Evolutionary conservation across 2,797 vertebrate species (phyloP), one percentile per base, ranked within the genome.

Genomic region (Fratercula arctica): DNA sequence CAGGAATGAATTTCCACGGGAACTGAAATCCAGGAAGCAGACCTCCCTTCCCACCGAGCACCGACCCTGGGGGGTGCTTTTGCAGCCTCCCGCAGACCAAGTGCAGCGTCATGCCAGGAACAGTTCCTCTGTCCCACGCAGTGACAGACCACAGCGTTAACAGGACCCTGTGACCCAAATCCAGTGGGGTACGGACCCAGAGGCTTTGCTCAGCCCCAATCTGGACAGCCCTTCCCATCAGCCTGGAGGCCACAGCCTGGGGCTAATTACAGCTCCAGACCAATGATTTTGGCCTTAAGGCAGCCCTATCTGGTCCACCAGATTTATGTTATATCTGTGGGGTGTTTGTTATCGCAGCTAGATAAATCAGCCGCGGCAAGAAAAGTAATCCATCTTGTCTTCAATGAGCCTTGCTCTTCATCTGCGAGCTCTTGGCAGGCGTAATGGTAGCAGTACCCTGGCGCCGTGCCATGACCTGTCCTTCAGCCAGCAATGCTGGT

Each of bases 241-340:
- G 45, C 90, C 87, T 46, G 72, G 95, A 97, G 98, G 98, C 98
- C 98, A 97, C 90, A 85, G 96, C 96, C 95, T 89, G 95, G 97
- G 98, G 98, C 98, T 98, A 98, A 98, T 98, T 98, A 98, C 97
- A 97, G 95, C 87, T 86, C 89, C 90, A 96, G 94, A 84, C 79
- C 35, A 10, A 94, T 41, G 1, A 33, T n/a, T 61, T 1, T 59
- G 85, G 61, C 91, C 89, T 79, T 80, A 97, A 89, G 70, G 94
- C 95, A 88, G 95, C 89, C 94, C 93, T 91, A 87, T 94, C 95
- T 70, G 84, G 91, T 84, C 90, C 89, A 87, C 41, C 96, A 98
- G 97, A 98, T 97, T 98, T 97, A 97, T 96, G 97, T 94, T 61
- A 3, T 94, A 97, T 95, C 95, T 96, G 95, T 81, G 92, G 96